phyloP scores from a whole-genome alignment of 2,797 vertebrate genomes.

The Hippopotamyrus pictus region DNA sequence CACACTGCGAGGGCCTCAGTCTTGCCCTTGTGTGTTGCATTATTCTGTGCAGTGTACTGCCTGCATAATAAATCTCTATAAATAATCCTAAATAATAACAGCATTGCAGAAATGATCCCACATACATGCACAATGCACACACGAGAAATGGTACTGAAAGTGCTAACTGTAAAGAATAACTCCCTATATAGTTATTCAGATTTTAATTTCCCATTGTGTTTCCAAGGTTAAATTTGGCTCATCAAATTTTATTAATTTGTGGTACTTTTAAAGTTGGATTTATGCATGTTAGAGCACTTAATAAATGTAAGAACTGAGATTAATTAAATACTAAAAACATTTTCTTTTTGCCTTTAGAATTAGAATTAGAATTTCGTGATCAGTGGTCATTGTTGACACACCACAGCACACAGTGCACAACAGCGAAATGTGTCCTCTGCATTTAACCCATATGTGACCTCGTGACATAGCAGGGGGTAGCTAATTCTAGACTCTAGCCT shows the following conservation, averaged over 20 bases:
- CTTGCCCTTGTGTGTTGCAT: not conserved
- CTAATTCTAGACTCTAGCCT: not conserved
- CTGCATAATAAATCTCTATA: not conserved
- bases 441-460: too few relatives aligned
- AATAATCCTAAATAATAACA: not conserved
- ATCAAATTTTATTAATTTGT: not conserved
- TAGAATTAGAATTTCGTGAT: too few relatives aligned
- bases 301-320: not conserved
- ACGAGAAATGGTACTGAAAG: not conserved
- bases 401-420: too few relatives aligned
- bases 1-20: not conserved
- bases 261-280: conserved; percentile 5
- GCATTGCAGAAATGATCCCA: not conserved
- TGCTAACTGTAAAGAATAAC: not conserved
- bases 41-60: not conserved
- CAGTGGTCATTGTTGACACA: too few relatives aligned
- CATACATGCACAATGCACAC: not conserved
- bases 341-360: not conserved
- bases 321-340: not conserved
- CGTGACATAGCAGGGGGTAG: too few relatives aligned
- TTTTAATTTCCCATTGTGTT: not conserved
- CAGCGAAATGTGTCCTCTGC: too few relatives aligned
- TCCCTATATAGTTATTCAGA: not conserved
- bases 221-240: not conserved
- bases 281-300: not conserved